phyloP scores from a whole-genome alignment of 1,140 invertebrate genomes.

The Drosophila orosa region DNA sequence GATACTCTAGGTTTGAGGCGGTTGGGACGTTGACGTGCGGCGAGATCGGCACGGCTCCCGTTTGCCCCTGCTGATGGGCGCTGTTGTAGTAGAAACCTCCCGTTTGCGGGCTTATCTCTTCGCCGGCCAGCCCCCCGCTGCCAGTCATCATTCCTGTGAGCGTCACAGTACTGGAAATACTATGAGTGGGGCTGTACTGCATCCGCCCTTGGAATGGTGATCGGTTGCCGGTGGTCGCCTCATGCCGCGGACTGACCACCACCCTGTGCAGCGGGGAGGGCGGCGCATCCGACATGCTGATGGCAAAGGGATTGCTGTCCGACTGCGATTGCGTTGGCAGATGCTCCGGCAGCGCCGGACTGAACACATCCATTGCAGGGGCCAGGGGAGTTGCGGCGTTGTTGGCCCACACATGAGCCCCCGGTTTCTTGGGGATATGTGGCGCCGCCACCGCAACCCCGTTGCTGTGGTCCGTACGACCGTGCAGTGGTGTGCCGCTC shows the following conservation, averaged over 20 bases:
- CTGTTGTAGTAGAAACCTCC: conserved; percentile 68
- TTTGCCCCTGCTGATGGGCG: conserved; percentile 49
- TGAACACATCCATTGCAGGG: conserved; percentile 52
- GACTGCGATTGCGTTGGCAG: conserved; percentile 27
- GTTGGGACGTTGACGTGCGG: conserved; percentile 83
- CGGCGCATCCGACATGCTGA: conserved; percentile 35
- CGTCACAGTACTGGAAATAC: conserved; percentile 67
- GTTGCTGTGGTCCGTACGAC: conserved; percentile 46
- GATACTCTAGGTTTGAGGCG: conserved; percentile 69
- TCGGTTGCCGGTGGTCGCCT: conserved; percentile 56
- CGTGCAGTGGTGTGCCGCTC: conserved; percentile 57
- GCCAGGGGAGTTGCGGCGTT: conserved; percentile 19
- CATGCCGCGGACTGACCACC: conserved; percentile 74
- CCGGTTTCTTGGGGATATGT: conserved; percentile 69
- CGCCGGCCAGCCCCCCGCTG: conserved; percentile 7
- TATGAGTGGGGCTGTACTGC: conserved; percentile 75
- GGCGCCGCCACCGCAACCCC: conserved; percentile 71
- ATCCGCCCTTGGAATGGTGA: conserved; percentile 79
- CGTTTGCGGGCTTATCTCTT: conserved; percentile 64
- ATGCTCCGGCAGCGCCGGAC: conserved; percentile 55
- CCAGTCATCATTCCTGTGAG: conserved; percentile 32
- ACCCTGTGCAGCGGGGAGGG: conserved; percentile 73
- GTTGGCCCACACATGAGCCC: conserved; percentile 70
- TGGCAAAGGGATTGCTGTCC: conserved; percentile 46
- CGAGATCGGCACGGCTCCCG: conserved; percentile 76